phyloP scores from a whole-genome alignment of 2,888 invertebrate species.

The Hemaris fuciformis region DNA sequence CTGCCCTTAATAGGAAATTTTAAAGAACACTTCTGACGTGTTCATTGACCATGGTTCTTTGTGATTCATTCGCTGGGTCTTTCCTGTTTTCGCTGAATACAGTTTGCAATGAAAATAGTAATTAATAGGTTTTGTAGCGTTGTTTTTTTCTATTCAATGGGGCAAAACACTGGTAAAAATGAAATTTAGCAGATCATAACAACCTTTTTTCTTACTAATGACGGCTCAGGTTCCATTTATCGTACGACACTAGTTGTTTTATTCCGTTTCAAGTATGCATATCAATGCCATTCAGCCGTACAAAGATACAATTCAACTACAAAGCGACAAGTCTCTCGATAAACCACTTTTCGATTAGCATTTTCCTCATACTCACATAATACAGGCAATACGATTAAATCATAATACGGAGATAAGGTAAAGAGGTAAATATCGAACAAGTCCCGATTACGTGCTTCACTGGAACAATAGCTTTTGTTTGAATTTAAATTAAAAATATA shows the following conservation, averaged over 20 bases:
- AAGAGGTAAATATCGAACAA: not conserved
- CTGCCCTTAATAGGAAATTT: not conserved
- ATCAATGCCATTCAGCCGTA: too few relatives aligned
- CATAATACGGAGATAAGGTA: not conserved
- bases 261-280: too few relatives aligned
- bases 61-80: not conserved
- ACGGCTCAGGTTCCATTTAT: too few relatives aligned
- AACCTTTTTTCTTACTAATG: not conserved
- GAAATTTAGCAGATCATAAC: not conserved
- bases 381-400: not conserved
- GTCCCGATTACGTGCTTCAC: not conserved
- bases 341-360: not conserved
- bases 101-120: not conserved
- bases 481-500: not conserved
- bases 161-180: not conserved
- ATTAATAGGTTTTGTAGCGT: not conserved
- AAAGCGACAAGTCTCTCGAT: too few relatives aligned
- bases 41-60: not conserved
- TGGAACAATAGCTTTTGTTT: conserved; percentile 1
- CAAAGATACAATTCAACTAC: too few relatives aligned
- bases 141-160: not conserved
- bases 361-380: not conserved
- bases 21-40: not conserved
- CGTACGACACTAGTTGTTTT: too few relatives aligned
- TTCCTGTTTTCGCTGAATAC: not conserved